Evolutionary conservation across 2,113 vertebrate genomes (phyloP).

Genomic region (Lagenorhynchus albirostris): DNA sequence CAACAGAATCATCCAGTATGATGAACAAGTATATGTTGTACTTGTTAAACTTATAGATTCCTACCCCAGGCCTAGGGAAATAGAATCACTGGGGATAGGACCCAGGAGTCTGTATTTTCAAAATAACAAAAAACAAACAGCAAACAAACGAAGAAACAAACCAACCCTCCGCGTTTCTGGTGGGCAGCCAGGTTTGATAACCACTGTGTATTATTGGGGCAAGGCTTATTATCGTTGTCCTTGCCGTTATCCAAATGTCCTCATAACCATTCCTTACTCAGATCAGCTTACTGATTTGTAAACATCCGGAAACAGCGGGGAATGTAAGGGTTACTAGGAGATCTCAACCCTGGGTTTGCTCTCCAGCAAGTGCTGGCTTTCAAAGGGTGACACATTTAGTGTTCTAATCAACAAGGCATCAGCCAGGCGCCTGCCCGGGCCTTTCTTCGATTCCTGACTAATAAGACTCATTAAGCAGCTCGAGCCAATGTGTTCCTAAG

Average conservation of each 20-base stretch:
- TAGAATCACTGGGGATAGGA: background rate
- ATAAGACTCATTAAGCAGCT: constrained; percentile 75
- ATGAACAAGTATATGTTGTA: too few species aligned
- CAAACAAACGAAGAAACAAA: background rate
- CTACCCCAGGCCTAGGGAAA: background rate
- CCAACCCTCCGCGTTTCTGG: constrained; percentile 27
- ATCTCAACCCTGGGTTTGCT: background rate
- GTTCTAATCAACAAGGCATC: constrained; percentile 51
- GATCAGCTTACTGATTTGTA: background rate
- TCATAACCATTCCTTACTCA: background rate
- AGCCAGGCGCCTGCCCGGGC: constrained; percentile 11
- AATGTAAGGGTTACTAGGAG: background rate
- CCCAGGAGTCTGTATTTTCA: background rate
- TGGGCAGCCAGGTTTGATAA: background rate
- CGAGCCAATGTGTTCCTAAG: constrained; percentile 52
- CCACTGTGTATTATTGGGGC: background rate
- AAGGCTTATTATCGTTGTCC: background rate
- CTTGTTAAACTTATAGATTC: background rate
- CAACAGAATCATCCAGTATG: background rate
- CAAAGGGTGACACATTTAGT: background rate
- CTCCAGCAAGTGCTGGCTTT: background rate
- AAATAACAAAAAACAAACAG: background rate
- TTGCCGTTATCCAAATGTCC: background rate
- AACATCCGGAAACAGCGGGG: background rate
- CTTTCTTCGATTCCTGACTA: constrained; percentile 65